Conservation (phyloP, 2,113 vertebrate species). For the Tetraodon nigroviridis region DNA sequence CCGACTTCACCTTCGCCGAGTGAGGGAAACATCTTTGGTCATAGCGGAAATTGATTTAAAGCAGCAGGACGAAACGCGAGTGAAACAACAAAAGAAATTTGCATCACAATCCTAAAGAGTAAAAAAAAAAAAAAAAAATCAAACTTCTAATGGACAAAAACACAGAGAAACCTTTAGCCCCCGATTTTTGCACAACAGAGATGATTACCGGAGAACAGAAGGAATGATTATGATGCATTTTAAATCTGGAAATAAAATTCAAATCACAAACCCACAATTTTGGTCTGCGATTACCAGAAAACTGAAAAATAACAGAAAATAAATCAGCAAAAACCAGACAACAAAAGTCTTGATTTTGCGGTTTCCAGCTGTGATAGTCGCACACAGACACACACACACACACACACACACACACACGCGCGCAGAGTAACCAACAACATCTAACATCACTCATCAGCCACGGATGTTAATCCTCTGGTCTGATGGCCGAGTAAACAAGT, state of each 20-base stretch:
- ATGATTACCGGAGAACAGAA: background rate
- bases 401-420: constrained; percentile 1
- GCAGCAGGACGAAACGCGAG: background rate
- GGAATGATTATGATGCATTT: constrained; percentile 19
- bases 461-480: no score
- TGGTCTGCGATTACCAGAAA: constrained; percentile 34
- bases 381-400: constrained; percentile 4
- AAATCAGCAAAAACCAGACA: constrained; percentile 33
- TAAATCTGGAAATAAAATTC: constrained; percentile 25
- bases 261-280: constrained; percentile 31
- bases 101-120: background rate
- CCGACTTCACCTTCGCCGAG: no score
- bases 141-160: background rate
- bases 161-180: background rate
- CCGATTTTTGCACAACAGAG: background rate
- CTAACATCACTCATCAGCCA: no score
- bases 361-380: constrained; percentile 32
- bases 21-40: no score
- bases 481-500: no score
- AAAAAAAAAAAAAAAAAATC: background rate
- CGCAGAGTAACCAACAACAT: background rate
- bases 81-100: background rate
- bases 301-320: constrained; percentile 15
- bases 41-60: no score
- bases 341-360: constrained; percentile 24